Base-by-base conservation (phyloP, 2,888 invertebrate species). In the Heliothis peltigera region DNA sequence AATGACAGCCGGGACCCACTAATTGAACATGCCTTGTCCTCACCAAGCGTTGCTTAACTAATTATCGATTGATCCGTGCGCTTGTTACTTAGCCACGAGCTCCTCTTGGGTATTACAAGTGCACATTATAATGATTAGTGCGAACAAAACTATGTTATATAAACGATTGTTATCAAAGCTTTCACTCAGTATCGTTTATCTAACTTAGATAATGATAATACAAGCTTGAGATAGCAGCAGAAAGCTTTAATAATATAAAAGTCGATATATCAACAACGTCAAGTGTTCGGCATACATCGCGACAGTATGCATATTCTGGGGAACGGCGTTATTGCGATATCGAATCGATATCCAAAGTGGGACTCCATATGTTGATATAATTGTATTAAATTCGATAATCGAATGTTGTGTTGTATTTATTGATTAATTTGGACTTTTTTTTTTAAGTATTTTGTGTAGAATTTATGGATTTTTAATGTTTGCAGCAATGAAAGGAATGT, bases 161-260 rank as follows among this genome's bases (percentile, higher is more conserved):
- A 84, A 79, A 83, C 79, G 79, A 47, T 64, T 80, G 72, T 89
- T 92, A 93, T 93, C 92, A 83, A 88, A 86, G 92, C 93, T 93
- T 92, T 93, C 89, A 92, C 90, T 84, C 88, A 88, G 88, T 88
- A 75, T 81, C 70, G 81, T 87, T 92, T 92, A 92, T 91, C 91
- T 86, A 81, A 86, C 84, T 89, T 86, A 90, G 92, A 92, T 93
- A 92, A 88, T 84, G 86, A 86, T 88, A 89, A 87, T 86, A 88
- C 87, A 91, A 88, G 93, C 91, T 94, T 93, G 94, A 94, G 94
- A 93, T 94, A 94, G 87, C 86, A 82, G 74, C 73, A 87, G 85
- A 90, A 88, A 89, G 91, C 88, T 91, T 89, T 89, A 92, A 91
- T 92, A 92, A 91, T 92, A 92, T 90, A 83, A 89, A 89, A 86